Conservation (phyloP, 92 coral and sea anemone species). For the Palythoa grandis region DNA sequence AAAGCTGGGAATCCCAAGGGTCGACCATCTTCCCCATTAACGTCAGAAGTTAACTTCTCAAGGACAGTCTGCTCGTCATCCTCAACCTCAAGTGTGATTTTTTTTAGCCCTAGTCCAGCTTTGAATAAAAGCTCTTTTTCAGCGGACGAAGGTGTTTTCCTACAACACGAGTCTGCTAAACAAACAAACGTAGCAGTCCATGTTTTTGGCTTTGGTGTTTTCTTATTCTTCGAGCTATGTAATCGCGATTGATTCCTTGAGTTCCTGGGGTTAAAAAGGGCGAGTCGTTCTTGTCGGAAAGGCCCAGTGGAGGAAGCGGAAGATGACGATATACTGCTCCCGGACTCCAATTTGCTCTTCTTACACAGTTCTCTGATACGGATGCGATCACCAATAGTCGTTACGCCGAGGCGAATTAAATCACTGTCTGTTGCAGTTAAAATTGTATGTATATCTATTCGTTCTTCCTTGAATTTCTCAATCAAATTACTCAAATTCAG, state of each 20-base stretch:
- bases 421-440: neutral
- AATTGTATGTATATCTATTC: neutral
- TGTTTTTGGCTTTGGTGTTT: conserved; percentile 1
- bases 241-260: neutral
- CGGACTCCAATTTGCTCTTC: conserved; percentile 20
- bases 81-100: conserved; percentile 10
- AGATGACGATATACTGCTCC: neutral
- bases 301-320: neutral
- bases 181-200: conserved; percentile 45
- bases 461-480: neutral
- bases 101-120: conserved; percentile 48
- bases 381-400: conserved; percentile 31
- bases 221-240: neutral
- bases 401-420: conserved; percentile 1
- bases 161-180: conserved; percentile 34
- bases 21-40: conserved; percentile 11
- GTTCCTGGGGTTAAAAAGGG: neutral
- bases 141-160: conserved; percentile 26
- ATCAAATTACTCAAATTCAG: neutral
- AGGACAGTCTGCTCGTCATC: conserved; percentile 25
- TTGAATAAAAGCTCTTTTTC: conserved; percentile 38
- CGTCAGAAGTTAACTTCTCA: conserved; percentile 20
- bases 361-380: conserved; percentile 19
- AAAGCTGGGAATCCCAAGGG: conserved; percentile 38
- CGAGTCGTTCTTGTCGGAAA: conserved; percentile 13